Evolutionary conservation across 2,888 invertebrate genomes (phyloP).

Genomic region (Vanessa cardui): DNA sequence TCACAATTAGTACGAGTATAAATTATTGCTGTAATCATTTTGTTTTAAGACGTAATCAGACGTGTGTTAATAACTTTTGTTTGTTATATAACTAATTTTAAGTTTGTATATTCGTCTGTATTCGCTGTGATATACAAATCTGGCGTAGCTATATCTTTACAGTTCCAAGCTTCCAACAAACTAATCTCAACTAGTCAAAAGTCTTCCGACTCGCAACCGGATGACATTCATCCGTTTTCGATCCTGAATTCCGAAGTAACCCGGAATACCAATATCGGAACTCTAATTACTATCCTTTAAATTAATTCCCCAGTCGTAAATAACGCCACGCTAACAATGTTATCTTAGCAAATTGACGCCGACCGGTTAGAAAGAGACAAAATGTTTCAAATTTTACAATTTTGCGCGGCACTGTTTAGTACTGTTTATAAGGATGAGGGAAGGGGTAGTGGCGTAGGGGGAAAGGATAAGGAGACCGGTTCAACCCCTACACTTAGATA

Average conservation of each 20-base stretch:
- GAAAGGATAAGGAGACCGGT: slow-evolving; percentile 71
- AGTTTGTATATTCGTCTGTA: background rate
- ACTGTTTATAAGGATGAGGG: slow-evolving; percentile 71
- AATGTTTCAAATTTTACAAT: slow-evolving; percentile 73
- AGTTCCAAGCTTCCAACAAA: slow-evolving; percentile 1
- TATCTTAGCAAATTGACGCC: slow-evolving; percentile 78
- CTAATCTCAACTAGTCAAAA: slow-evolving; percentile 22
- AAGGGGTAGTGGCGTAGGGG: slow-evolving; percentile 55
- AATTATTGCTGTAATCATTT: no score
- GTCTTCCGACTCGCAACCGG: slow-evolving; percentile 13
- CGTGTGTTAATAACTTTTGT: no score
- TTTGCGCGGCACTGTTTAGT: slow-evolving; percentile 74
- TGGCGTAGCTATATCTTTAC: background rate
- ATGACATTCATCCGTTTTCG: background rate
- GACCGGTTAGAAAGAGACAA: slow-evolving; percentile 61
- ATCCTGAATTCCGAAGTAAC: slow-evolving; percentile 39
- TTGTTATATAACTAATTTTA: no score
- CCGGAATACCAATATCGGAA: slow-evolving; percentile 47
- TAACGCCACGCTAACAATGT: slow-evolving; percentile 62
- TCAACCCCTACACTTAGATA: slow-evolving; percentile 73
- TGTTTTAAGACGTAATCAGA: no score
- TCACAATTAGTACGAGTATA: no score
- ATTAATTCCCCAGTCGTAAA: slow-evolving; percentile 68
- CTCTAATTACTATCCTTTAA: slow-evolving; percentile 58
- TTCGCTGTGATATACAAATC: background rate